These are phyloP conservation scores for Pseudorhombus dupliciocellatus DNA, from an alignment of 2,113 vertebrate species.

Conservation along the genomic window DNA sequence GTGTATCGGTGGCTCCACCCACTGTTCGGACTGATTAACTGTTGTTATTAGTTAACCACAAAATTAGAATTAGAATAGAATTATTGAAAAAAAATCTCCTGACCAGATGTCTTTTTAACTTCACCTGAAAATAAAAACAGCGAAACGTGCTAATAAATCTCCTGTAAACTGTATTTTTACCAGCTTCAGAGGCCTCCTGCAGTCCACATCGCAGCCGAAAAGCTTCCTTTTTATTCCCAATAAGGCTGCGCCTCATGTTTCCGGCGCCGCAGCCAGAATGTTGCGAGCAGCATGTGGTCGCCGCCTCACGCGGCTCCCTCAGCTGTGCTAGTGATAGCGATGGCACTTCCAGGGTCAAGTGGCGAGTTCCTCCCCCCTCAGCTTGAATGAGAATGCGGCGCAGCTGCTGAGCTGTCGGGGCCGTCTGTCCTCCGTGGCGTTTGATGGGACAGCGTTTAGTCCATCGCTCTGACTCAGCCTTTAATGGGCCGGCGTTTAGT, in stretches of 20 bases:
- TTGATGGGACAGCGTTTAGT: slow-evolving; percentile 53
- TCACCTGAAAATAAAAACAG: no score
- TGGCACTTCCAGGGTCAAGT: slow-evolving; percentile 49
- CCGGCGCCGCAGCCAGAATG: neutral
- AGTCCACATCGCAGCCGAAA: neutral
- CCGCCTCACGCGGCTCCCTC: slow-evolving; percentile 46
- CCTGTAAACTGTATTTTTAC: neutral
- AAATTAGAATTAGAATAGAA: no score
- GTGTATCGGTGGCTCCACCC: no score
- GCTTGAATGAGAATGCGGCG: slow-evolving; percentile 33
- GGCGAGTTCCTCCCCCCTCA: slow-evolving; percentile 19
- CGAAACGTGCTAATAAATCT: neutral
- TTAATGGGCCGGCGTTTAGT: slow-evolving; percentile 53
- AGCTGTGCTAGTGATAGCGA: slow-evolving; percentile 30
- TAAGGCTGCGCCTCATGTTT: slow-evolving; percentile 5
- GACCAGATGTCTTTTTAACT: no score
- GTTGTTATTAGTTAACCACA: no score
- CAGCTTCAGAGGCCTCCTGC: neutral
- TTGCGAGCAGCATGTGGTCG: slow-evolving; percentile 24
- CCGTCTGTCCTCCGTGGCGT: slow-evolving; percentile 38
- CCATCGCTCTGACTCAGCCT: slow-evolving; percentile 16
- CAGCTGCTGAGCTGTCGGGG: slow-evolving; percentile 67
- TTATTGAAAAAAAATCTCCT: no score
- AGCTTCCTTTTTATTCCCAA: neutral
- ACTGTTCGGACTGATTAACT: no score